A percentile compares a stretch with the other conserved stretches of the same genome.
These are phyloP conservation scores for Hemiprocne comata DNA, from an alignment of 2,113 vertebrate genomes.

Conservation along the genomic window DNA sequence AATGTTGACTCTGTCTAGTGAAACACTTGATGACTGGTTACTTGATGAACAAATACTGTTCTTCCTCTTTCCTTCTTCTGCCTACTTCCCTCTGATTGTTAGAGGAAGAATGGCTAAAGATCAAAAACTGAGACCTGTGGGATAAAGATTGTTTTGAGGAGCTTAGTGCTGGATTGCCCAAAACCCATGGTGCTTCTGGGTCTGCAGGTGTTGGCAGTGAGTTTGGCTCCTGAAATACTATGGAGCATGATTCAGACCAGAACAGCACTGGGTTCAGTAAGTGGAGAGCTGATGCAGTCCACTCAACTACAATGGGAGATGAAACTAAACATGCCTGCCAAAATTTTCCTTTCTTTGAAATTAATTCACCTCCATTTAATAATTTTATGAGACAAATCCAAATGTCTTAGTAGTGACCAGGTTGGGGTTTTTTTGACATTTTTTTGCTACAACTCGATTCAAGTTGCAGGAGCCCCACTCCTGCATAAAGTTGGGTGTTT, in stretches of 20 bases:
- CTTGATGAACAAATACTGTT: not conserved
- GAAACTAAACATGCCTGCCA: not conserved
- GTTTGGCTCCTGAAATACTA: not conserved
- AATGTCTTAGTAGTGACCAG: not conserved
- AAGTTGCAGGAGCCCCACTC: not conserved
- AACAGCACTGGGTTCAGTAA: not conserved
- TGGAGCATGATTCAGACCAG: not conserved
- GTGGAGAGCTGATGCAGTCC: not conserved
- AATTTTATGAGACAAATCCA: not conserved
- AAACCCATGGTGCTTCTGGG: not conserved
- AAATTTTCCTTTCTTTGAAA: not conserved
- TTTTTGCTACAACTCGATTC: not conserved
- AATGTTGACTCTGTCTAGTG: not conserved
- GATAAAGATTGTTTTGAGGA: not conserved
- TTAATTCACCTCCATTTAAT: not conserved
- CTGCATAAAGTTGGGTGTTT: not conserved
- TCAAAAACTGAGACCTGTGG: not conserved
- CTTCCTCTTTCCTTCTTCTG: not conserved
- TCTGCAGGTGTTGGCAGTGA: not conserved
- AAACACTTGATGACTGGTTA: not conserved
- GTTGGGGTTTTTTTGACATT: rapidly evolving
- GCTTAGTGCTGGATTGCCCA: not conserved
- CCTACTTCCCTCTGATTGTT: not conserved
- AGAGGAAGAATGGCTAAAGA: not conserved
- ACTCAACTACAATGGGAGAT: not conserved